Conservation (phyloP, 2,797 vertebrate genomes). For the Acanthornis magna region DNA sequence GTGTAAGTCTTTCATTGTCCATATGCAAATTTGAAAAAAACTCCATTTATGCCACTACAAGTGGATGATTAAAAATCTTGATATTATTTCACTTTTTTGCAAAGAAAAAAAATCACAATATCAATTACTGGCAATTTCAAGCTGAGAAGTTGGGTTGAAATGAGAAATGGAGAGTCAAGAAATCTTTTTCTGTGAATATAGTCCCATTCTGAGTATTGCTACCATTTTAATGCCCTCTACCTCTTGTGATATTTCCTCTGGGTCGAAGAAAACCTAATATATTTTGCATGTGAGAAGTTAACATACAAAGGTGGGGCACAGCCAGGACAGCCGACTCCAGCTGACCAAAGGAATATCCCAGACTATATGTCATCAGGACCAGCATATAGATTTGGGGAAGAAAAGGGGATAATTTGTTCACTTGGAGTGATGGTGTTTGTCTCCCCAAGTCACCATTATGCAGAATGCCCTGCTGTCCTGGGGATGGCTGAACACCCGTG, state of each 20-base stretch:
- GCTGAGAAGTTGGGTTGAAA: background rate
- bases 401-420: rapidly evolving
- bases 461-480: background rate
- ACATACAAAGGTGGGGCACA: background rate
- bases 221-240: background rate
- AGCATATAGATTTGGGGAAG: background rate
- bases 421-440: background rate
- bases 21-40: background rate
- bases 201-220: background rate
- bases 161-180: background rate
- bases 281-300: background rate
- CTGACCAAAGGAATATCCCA: background rate
- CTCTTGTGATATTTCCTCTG: background rate
- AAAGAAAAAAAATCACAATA: background rate
- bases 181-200: background rate
- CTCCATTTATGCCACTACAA: background rate
- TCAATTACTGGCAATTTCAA: background rate
- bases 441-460: rapidly evolving
- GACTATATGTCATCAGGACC: background rate
- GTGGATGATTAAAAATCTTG: background rate
- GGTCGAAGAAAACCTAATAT: background rate
- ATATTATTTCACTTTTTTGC: rapidly evolving
- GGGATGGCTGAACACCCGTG: background rate
- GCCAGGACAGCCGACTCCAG: background rate
- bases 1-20: background rate